phyloP scores from a whole-genome alignment of 2,113 vertebrate genomes.

The Eublepharis macularius region DNA sequence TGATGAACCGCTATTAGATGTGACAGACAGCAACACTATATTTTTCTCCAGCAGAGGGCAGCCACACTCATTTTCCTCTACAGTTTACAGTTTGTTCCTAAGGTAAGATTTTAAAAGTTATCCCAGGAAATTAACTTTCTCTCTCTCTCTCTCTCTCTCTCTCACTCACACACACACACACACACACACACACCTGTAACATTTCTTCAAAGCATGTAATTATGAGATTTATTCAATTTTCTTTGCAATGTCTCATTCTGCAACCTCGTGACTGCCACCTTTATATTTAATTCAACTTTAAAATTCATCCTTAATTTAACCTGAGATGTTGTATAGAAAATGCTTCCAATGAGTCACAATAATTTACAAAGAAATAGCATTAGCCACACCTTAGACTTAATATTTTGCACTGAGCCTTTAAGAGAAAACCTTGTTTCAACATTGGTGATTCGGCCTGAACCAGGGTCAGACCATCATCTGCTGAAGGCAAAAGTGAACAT shows the following conservation, averaged over 20 bases:
- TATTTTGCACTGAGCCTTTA: too few relatives aligned
- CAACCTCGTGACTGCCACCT: background rate
- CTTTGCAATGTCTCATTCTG: background rate
- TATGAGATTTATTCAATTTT: constrained; percentile 4
- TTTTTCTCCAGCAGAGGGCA: background rate
- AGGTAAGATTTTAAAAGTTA: background rate
- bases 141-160: too few relatives aligned
- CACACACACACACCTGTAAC: background rate
- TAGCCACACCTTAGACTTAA: too few relatives aligned
- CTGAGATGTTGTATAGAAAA: background rate
- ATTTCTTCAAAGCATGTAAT: background rate
- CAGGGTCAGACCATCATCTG: too few relatives aligned
- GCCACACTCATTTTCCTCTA: background rate
- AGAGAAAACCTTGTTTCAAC: too few relatives aligned
- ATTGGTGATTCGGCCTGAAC: too few relatives aligned
- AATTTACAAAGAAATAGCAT: too few relatives aligned
- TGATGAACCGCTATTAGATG: background rate
- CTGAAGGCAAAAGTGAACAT: too few relatives aligned
- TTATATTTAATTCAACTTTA: background rate
- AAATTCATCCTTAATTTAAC: background rate
- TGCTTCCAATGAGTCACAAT: background rate
- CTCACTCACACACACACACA: too few relatives aligned
- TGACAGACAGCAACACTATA: background rate
- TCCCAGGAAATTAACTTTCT: background rate
- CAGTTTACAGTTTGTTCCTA: background rate